A percentile compares a stretch with the other conserved stretches of the same genome.
phyloP scores from a whole-genome alignment of 30 jellyfish, hydroid and myxozoan species.

The Hydra vulgaris region DNA sequence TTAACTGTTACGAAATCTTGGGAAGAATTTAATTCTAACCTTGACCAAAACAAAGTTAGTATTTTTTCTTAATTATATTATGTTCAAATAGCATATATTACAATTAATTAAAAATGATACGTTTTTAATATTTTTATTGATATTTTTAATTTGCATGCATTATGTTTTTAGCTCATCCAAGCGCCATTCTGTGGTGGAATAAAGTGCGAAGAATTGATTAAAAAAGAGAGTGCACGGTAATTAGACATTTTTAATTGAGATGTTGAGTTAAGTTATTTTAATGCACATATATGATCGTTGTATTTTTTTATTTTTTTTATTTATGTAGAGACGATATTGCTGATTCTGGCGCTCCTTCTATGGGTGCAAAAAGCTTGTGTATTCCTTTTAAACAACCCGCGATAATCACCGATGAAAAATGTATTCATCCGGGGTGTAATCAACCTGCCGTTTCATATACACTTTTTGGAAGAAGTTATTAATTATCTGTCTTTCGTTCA shows the following conservation, averaged over 20 bases:
- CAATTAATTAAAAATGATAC: too few relatives aligned
- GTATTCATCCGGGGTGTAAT: slow-evolving; percentile 75
- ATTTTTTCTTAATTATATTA: background rate
- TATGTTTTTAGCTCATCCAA: slow-evolving; percentile 68
- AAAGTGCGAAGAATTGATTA: slow-evolving; percentile 77
- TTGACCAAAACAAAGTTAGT: slow-evolving; percentile 57
- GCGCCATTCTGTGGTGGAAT: slow-evolving; percentile 95
- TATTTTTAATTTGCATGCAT: too few relatives aligned
- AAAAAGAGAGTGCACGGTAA: slow-evolving; percentile 90
- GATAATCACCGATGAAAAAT: slow-evolving; percentile 42
- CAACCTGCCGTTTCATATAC: slow-evolving; percentile 62
- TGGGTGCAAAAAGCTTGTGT: slow-evolving; percentile 97
- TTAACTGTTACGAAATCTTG: slow-evolving; percentile 55
- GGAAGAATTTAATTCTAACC: slow-evolving; percentile 56
- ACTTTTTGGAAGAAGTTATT: slow-evolving; percentile 88
- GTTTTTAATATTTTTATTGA: too few relatives aligned
- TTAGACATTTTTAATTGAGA: background rate
- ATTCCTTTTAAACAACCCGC: slow-evolving; percentile 92
- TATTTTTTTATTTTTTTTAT: background rate
- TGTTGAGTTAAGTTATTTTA: background rate
- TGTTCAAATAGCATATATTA: background rate
- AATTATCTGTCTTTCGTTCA: background rate
- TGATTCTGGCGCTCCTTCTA: slow-evolving; percentile 88
- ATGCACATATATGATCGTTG: too few relatives aligned
- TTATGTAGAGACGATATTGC: slow-evolving; percentile 72